These are phyloP conservation scores for Poecile atricapillus DNA, from an alignment of 2,113 vertebrate species.

Conservation along the genomic window DNA sequence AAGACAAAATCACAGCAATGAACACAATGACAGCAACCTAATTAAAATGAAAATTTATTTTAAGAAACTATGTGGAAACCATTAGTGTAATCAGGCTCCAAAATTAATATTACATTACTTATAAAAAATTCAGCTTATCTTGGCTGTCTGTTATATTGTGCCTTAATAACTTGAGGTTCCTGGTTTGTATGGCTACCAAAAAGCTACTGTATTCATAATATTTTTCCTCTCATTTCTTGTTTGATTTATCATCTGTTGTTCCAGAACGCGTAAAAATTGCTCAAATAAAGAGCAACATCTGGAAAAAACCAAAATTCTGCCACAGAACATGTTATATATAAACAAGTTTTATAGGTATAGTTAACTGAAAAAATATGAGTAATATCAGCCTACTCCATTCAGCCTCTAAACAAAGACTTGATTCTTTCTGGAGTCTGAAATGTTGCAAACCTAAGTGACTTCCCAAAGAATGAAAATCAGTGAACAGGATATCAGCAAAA, in stretches of 20 bases:
- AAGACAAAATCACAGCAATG: background rate
- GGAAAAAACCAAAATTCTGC: background rate
- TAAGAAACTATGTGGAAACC: background rate
- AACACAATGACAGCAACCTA: background rate
- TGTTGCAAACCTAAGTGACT: background rate
- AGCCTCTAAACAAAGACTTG: background rate
- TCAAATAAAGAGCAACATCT: background rate
- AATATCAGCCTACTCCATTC: background rate
- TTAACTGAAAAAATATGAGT: background rate
- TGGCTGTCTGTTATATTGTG: background rate
- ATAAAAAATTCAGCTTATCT: background rate
- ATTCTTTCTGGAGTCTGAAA: background rate
- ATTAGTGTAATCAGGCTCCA: background rate
- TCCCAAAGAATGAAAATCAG: background rate
- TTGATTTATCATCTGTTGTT: background rate
- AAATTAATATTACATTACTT: background rate
- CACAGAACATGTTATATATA: background rate
- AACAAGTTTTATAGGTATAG: background rate
- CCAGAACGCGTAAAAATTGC: fast-evolving
- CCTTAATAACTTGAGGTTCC: background rate
- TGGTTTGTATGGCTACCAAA: background rate
- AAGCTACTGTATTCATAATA: background rate
- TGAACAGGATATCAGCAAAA: background rate
- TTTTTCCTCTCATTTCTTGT: background rate
- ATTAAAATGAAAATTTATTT: background rate